Evolutionary conservation across 2,888 invertebrate species (phyloP), one percentile per base, ranked within the genome.

Genomic region (Masnerella sp.): DNA sequence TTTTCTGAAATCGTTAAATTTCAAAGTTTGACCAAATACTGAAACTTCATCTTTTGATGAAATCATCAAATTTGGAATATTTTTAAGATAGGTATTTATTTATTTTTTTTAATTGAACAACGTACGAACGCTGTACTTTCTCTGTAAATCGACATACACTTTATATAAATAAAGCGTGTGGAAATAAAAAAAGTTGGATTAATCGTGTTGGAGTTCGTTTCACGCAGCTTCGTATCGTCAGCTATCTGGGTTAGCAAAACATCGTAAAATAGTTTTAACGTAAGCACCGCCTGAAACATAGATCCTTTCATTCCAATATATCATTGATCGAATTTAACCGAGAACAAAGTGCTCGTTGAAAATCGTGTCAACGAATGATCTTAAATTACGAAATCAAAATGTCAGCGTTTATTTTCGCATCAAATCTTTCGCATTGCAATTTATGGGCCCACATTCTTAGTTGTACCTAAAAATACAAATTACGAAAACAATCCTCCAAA

Each of bases 211-310:
- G 70, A 71, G 52, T 64, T 73, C 64, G 70, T 64, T 52, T 36
- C 64, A 17, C 34, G 40, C 30, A 71, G 51, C 72, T 61, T 74
- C 71, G 69, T 65, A 54, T 74, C 71, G 62, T 68, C 71, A 73
- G 79, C 68, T 75, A 79, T 82, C 78, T 79, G 80, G 80, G 82
- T 83, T 83, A 81, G 76, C 77, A 82, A 82, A 83, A 83, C 83
- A 83, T 82, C 82, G 81, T 83, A 83, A 84, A 83, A 77, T 75
- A 79, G 74, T 73, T 61, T 78, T 78, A 78, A 76, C 70, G 74
- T 80, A 82, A 82, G 82, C 81, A 81, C 43, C 69, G 68, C 47
- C 67, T 71, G 52, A 34, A 38, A 47, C 49, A 30, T 51, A 49
- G 43, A 68, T 68, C 59, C 45, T 68, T 58, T 34, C 51, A 20